phyloP scores from a whole-genome alignment of 53 echinoderm and acorn worm species.

The Glandiceps talaboti region DNA sequence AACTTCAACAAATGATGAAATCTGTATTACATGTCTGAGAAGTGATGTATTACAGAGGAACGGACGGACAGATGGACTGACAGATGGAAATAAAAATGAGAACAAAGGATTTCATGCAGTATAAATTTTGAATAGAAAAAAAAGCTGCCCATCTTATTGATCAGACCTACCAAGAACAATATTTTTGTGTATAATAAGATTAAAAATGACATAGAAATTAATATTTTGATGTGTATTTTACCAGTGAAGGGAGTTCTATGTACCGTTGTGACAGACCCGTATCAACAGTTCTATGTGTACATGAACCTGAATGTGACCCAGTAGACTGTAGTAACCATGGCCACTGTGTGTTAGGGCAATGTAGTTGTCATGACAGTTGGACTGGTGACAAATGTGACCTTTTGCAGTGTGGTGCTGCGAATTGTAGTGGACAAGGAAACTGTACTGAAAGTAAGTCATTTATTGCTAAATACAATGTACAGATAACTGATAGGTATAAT shows the following conservation, averaged over 20 bases:
- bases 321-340: conserved; percentile 74
- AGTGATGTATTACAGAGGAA: too few species aligned
- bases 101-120: too few species aligned
- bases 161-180: too few species aligned
- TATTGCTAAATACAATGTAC: not conserved
- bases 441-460: conserved; percentile 50
- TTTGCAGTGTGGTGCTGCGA: conserved; percentile 44
- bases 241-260: not conserved
- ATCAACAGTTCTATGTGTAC: conserved; percentile 76
- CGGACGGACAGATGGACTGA: too few species aligned
- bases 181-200: too few species aligned
- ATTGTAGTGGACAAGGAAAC: conserved; percentile 67
- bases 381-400: conserved; percentile 34
- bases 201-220: too few species aligned
- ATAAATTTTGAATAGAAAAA: too few species aligned
- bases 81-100: too few species aligned
- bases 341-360: conserved; percentile 65
- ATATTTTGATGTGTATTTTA: not conserved
- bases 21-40: too few species aligned
- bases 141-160: too few species aligned
- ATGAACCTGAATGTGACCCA: conserved; percentile 68
- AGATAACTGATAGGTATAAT: too few species aligned
- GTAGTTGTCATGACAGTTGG: conserved; percentile 87
- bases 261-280: conserved; percentile 67
- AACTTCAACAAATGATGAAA: too few species aligned